Evolutionary conservation across 2,888 invertebrate genomes (phyloP).

Genomic region (Clanis bilineata): DNA sequence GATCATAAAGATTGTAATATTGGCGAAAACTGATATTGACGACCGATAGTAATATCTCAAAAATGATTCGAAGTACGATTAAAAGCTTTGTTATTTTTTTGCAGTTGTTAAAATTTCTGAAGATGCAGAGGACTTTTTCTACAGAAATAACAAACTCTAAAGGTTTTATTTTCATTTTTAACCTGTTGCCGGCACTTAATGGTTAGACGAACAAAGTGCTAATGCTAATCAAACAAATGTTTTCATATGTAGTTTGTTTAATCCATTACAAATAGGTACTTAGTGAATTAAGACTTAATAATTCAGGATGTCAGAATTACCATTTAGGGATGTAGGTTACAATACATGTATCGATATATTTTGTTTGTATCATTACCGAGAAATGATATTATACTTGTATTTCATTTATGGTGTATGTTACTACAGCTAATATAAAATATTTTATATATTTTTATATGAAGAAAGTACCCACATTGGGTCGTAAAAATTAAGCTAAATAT

Average conservation of each 20-base stretch:
- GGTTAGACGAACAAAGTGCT: background rate
- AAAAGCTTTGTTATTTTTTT: constrained; percentile 17
- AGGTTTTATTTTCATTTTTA: constrained; percentile 26
- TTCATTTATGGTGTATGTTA: too few species aligned
- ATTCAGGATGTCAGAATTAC: background rate
- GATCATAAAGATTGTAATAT: background rate
- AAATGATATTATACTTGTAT: too few species aligned
- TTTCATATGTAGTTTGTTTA: background rate
- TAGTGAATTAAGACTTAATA: background rate
- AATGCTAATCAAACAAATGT: background rate
- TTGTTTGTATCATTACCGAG: too few species aligned
- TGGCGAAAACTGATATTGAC: background rate
- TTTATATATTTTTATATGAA: too few species aligned
- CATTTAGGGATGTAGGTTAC: too few species aligned
- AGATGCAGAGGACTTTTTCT: constrained; percentile 34
- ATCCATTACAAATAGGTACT: background rate
- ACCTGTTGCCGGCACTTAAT: too few species aligned
- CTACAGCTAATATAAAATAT: too few species aligned
- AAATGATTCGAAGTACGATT: constrained; percentile 4
- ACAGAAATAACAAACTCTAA: constrained; percentile 29
- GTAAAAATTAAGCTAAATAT: too few species aligned
- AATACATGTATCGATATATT: too few species aligned
- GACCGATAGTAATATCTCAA: constrained; percentile 17
- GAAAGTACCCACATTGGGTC: too few species aligned
- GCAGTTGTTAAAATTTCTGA: constrained; percentile 32